A percentile compares a stretch with the other conserved stretches of the same genome.
phyloP scores from a whole-genome alignment of 2,888 invertebrate genomes.

The Eretmocerus hayati region DNA sequence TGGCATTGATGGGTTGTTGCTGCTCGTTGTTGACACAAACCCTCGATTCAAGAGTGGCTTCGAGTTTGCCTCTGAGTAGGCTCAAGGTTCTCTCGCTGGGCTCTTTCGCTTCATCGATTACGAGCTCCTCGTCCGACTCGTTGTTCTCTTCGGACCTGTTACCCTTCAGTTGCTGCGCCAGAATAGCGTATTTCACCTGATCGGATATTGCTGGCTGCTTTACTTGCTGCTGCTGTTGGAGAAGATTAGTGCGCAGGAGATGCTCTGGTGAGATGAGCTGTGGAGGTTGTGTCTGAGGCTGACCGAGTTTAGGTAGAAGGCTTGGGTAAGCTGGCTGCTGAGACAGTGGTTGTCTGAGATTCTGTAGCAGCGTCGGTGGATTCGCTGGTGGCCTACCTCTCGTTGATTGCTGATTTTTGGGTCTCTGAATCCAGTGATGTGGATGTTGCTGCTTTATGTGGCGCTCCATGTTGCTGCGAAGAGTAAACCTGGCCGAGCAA shows the following conservation, averaged over 20 bases:
- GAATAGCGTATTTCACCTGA: conserved; percentile 67
- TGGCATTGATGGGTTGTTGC: neutral
- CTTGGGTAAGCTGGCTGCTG: conserved; percentile 1
- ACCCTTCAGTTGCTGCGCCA: conserved; percentile 68
- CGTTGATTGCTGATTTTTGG: conserved; percentile 55
- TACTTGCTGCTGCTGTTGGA: no score
- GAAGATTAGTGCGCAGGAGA: no score
- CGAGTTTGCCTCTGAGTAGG: conserved; percentile 37
- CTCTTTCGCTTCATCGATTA: conserved; percentile 56
- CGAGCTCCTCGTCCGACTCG: conserved; percentile 60
- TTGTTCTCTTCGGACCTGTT: conserved; percentile 55
- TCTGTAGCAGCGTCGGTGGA: conserved; percentile 33
- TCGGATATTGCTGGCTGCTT: conserved; percentile 52
- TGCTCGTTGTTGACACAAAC: neutral
- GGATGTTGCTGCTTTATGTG: conserved; percentile 94
- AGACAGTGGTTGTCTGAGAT: conserved; percentile 4
- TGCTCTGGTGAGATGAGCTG: no score
- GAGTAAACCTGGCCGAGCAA: conserved; percentile 82
- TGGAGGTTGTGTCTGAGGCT: neutral
- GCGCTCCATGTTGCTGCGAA: conserved; percentile 90
- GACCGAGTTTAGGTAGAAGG: conserved; percentile 21
- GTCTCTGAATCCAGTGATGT: conserved; percentile 77
- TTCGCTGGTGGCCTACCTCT: conserved; percentile 49
- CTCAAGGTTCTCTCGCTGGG: conserved; percentile 31
- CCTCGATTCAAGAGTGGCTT: conserved; percentile 25